A percentile compares a stretch with the other conserved stretches of the same genome.
Evolutionary conservation across 1,140 invertebrate species (phyloP).

Genomic region (Pseudoatta argentina): DNA sequence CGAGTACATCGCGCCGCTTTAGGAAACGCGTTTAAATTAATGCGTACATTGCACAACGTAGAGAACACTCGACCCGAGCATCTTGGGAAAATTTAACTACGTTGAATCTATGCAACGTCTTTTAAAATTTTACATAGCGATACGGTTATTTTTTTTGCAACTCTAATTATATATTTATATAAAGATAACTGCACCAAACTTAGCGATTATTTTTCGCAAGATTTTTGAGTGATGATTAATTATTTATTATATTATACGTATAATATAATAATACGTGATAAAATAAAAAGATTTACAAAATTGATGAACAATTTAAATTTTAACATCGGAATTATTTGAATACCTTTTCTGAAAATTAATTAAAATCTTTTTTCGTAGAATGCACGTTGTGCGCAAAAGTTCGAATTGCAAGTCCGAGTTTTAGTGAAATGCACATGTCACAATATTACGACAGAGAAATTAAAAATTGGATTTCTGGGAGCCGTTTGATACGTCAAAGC

Average conservation of each 20-base stretch:
- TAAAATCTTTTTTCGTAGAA: not conserved
- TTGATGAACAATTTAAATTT: conserved; percentile 24
- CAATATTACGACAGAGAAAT: not conserved
- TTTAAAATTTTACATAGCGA: not conserved
- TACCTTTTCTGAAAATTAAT: not conserved
- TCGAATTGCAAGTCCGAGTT: not conserved
- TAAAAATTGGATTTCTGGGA: not conserved
- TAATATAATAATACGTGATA: not conserved
- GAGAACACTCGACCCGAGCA: not conserved
- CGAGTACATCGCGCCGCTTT: conserved; percentile 24
- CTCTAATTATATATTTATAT: too few relatives aligned
- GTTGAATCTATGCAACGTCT: not conserved
- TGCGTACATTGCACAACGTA: not conserved
- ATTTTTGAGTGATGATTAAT: not conserved
- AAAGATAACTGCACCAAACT: not conserved
- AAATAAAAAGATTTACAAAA: not conserved
- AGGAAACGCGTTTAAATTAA: conserved; percentile 24
- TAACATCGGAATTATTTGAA: not conserved
- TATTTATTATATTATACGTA: conserved; percentile 3
- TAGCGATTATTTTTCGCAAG: not conserved
- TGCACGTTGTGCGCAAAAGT: not conserved
- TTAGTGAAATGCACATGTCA: not conserved
- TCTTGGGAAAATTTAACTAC: conserved; percentile 33
- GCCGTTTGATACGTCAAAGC: not conserved
- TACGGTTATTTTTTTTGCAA: not conserved